Percentiles rank a stretch among this genome's conserved stretches.
Conservation (phyloP, 2,797 vertebrate genomes). For the Hirundo rustica region DNA sequence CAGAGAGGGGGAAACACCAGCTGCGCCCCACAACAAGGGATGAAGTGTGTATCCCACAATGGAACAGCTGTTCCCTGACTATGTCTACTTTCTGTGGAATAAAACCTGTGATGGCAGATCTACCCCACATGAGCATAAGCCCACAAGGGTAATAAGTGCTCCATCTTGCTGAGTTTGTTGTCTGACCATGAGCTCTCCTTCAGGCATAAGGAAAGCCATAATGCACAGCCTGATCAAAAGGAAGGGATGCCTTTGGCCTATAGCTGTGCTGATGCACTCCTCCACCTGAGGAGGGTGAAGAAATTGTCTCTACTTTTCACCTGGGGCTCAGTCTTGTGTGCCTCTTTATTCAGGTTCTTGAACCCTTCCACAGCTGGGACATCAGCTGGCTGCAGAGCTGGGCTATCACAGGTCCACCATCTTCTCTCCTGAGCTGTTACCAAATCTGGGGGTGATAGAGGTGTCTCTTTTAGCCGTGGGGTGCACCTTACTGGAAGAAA, state of each 20-base stretch:
- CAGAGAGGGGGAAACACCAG: background rate
- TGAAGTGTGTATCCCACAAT: background rate
- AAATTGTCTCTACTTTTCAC: background rate
- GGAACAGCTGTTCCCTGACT: background rate
- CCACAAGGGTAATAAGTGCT: background rate
- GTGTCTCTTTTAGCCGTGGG: background rate
- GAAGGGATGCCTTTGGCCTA: background rate
- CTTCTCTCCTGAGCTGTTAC: background rate
- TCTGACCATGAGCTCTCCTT: background rate
- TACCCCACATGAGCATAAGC: background rate
- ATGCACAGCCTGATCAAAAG: rapidly evolving
- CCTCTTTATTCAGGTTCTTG: background rate
- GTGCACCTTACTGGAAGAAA: background rate
- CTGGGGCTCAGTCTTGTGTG: rapidly evolving
- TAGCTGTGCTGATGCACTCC: background rate
- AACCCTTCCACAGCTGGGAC: background rate
- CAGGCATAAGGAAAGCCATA: rapidly evolving
- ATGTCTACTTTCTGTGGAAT: background rate
- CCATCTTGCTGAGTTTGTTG: background rate
- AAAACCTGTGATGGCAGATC: background rate
- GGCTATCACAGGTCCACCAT: background rate
- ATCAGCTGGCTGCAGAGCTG: background rate
- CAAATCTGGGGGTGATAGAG: background rate
- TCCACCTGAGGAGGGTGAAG: background rate
- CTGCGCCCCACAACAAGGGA: background rate